Evolutionary conservation across 2,113 vertebrate species (phyloP), one percentile per base, ranked within the genome.

Genomic region (Saguinus midas): DNA sequence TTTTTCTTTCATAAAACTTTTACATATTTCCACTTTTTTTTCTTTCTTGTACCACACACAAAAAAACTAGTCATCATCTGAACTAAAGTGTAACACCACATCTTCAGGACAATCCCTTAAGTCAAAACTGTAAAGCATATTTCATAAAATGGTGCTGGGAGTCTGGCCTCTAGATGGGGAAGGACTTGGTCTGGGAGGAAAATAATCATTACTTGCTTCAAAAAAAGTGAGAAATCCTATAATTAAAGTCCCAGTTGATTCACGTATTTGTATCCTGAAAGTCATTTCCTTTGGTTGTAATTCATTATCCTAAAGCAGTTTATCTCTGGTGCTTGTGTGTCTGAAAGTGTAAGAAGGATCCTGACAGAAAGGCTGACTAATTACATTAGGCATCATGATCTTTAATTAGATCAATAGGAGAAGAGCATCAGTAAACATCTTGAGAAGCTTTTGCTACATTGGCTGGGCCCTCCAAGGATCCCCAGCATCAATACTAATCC

Each of bases 351-450:
- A 84, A 97, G 70, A 96, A 91, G 66, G 70, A 88, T 50, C 75
- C 70, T 76, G 68, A 81, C n/a, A 95, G 87, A 96, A 97, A 94
- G 64, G 75, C 73, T 75, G 55, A 79, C 68, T 96, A 96, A 98
- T 96, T 96, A 82, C 50, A 91, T 94, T 95, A 90, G 85, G 97
- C 92, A 29, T 27, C 75, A 80, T 72, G 94, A 95, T 91, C 87
- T 97, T 97, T 82, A 97, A 96, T 97, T 97, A 97, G 57, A 98
- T 92, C 70, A 87, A 97, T 61, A 96, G 73, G 93, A 93, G 29
- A 93, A 37, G 81, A 93, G 21, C 14, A 93, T 79, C 35, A 83
- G 93, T 64, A 95, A 85, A 83, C 83, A 96, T 96, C 97, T 97
- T 92, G 73, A 52, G 66, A 98, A 86, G 79, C 91, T 96, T 97